phyloP scores from a whole-genome alignment of 1,140 invertebrate genomes.

The Pogonomyrmex barbatus region DNA sequence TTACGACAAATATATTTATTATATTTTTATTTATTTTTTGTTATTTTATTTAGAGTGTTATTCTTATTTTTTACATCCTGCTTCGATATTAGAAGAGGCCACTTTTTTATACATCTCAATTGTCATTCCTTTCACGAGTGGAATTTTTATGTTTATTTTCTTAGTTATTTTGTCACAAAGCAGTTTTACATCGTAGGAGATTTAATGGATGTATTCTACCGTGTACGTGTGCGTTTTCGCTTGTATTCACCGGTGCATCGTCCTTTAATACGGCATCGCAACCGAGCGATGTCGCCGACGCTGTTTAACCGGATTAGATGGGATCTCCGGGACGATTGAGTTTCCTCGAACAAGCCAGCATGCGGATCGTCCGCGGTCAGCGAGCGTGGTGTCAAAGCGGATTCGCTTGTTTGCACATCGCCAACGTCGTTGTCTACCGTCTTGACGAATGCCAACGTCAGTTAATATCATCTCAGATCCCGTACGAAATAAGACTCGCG shows the following conservation, averaged over 20 bases:
- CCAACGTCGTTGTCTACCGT: neutral
- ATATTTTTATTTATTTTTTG: neutral
- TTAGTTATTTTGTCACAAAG: neutral
- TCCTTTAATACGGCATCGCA: constrained; percentile 24
- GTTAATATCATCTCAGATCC: neutral
- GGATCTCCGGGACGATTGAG: constrained; percentile 55
- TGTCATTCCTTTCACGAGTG: too few relatives aligned
- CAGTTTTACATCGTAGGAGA: neutral
- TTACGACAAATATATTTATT: neutral
- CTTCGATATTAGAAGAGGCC: neutral
- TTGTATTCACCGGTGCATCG: constrained; percentile 22
- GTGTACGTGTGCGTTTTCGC: neutral
- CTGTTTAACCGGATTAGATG: constrained; percentile 71
- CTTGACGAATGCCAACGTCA: too few relatives aligned
- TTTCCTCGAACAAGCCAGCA: constrained; percentile 46
- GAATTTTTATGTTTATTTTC: neutral
- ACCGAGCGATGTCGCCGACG: constrained; percentile 1
- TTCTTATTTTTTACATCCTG: neutral
- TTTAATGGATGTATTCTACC: constrained; percentile 29
- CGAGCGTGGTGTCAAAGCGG: constrained; percentile 29
- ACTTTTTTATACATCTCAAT: neutral
- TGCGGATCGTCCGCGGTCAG: constrained; percentile 43
- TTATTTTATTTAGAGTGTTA: neutral
- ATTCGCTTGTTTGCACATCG: constrained; percentile 47
- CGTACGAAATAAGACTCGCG: neutral